These are phyloP conservation scores for Mesorhabditis belari DNA, from an alignment of 2,888 invertebrate species.

Conservation along the genomic window DNA sequence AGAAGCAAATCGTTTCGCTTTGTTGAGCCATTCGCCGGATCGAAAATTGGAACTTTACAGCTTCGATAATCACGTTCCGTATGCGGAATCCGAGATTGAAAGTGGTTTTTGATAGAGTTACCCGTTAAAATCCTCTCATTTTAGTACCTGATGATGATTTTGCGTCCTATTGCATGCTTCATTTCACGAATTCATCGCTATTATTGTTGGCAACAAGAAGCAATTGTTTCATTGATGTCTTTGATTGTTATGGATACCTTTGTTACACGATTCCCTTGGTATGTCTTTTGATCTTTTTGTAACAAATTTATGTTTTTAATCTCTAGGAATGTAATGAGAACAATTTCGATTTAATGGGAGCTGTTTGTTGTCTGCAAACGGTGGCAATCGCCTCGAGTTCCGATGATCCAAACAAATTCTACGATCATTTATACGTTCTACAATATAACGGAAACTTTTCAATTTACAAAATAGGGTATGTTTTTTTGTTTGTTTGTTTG, in stretches of 20 bases:
- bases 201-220: conserved; percentile 31
- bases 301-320: not conserved
- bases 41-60: conserved; percentile 21
- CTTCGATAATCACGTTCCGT: conserved; percentile 13
- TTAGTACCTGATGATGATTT: conserved; percentile 28
- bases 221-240: conserved; percentile 31
- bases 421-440: conserved; percentile 22
- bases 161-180: conserved; percentile 31
- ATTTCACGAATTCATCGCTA: conserved; percentile 21
- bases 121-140: not conserved
- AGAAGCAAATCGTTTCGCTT: conserved; percentile 20
- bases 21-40: conserved; percentile 17
- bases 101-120: not conserved
- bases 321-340: conserved; percentile 12
- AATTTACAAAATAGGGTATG: conserved; percentile 33
- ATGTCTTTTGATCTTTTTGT: conserved; percentile 1
- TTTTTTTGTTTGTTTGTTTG: not conserved
- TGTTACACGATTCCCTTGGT: conserved; percentile 32
- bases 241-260: conserved; percentile 30
- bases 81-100: conserved; percentile 11
- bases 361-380: conserved; percentile 23
- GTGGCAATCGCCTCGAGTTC: conserved; percentile 9
- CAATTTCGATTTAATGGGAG: conserved; percentile 18
- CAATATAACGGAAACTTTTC: conserved; percentile 33
- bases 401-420: conserved; percentile 14